phyloP scores from a whole-genome alignment of 2,797 vertebrate species.

The Spheniscus humboldti region DNA sequence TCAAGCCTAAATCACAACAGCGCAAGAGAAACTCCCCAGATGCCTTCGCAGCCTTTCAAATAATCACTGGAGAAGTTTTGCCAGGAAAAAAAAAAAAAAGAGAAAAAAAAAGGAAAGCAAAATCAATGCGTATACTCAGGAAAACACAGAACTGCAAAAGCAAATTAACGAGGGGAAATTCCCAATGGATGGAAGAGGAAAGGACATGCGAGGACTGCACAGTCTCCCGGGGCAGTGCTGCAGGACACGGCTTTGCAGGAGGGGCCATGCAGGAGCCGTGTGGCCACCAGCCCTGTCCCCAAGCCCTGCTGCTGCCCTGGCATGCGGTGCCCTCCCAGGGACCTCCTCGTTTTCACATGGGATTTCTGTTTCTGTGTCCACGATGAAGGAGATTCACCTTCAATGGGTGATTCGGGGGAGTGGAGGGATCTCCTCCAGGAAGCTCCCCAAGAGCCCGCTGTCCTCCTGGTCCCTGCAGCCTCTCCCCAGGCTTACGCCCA shows the following conservation, averaged over 20 bases:
- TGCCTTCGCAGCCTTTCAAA: constrained; percentile 38
- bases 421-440: background rate
- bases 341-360: rapidly evolving
- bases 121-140: background rate
- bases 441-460: background rate
- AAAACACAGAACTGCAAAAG: constrained; percentile 18
- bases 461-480: background rate
- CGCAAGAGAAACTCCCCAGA: constrained; percentile 31
- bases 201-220: background rate
- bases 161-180: background rate
- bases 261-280: rapidly evolving
- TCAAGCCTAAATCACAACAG: constrained; percentile 58
- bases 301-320: rapidly evolving
- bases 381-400: background rate
- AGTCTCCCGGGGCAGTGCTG: background rate
- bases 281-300: background rate
- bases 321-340: rapidly evolving
- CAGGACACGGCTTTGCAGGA: background rate
- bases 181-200: background rate
- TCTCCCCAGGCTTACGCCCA: background rate
- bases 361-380: background rate
- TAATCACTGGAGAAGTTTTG: background rate
- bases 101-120: background rate
- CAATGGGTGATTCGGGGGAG: background rate
- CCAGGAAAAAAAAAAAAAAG: background rate